A percentile compares a stretch with the other conserved stretches of the same genome.
phyloP scores from a whole-genome alignment of 2,113 vertebrate genomes.

The Numenius arquata region DNA sequence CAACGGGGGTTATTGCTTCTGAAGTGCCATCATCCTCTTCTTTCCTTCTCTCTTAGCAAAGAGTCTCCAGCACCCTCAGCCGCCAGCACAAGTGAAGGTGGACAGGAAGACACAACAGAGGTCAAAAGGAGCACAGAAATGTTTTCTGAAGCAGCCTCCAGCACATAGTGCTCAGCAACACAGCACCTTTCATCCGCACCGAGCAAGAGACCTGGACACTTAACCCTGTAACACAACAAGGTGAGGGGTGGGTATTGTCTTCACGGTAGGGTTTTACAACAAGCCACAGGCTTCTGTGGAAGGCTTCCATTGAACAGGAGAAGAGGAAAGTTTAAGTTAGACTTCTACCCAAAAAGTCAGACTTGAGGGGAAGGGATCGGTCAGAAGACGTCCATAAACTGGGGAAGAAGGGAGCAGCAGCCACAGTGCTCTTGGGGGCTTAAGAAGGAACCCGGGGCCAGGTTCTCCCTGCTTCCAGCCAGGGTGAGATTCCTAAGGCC shows the following conservation, averaged over 20 bases:
- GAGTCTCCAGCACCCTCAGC: neutral
- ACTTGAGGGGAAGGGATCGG: neutral
- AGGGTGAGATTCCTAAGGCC: neutral
- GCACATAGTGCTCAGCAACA: neutral
- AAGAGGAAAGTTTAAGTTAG: neutral
- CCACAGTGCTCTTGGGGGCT: neutral
- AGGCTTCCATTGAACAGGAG: neutral
- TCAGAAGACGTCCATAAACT: neutral
- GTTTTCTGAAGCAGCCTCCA: neutral
- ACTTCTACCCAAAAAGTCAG: neutral
- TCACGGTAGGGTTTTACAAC: neutral
- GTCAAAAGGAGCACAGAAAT: neutral
- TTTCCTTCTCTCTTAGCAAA: neutral
- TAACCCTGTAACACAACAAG: constrained; percentile 9
- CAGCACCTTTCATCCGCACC: neutral
- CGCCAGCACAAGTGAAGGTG: neutral
- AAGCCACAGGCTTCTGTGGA: neutral
- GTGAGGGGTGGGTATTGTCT: neutral
- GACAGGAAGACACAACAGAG: neutral
- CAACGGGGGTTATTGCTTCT: neutral
- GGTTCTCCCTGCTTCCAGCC: neutral
- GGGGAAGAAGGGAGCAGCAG: neutral
- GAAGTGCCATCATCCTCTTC: neutral
- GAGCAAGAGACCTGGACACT: constrained; percentile 1
- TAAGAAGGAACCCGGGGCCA: neutral